Conservation (phyloP, 2,888 invertebrate genomes). For the Lepidochrysops patricia region DNA sequence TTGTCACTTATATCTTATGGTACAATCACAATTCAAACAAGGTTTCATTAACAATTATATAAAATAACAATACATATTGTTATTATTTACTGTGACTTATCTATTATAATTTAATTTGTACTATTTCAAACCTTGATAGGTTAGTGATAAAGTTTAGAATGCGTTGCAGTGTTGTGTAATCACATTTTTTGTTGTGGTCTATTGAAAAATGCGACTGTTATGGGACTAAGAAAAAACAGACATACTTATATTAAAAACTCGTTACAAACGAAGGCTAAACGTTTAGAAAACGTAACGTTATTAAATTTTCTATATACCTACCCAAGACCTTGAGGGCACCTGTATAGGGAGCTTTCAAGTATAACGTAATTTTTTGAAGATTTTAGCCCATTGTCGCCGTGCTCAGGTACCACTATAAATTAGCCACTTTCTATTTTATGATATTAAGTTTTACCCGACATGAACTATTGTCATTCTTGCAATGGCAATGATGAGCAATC, state of each 20-base stretch:
- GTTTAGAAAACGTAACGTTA: conserved; percentile 8
- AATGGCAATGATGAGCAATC: background rate
- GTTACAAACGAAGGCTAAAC: background rate
- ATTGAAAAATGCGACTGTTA: background rate
- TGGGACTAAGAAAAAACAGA: background rate
- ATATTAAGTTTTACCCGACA: too few relatives aligned
- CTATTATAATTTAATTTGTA: background rate
- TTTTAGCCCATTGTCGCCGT: too few relatives aligned
- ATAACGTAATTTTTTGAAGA: too few relatives aligned
- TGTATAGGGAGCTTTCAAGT: background rate
- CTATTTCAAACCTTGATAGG: background rate
- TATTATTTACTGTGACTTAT: background rate
- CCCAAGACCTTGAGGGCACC: background rate
- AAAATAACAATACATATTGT: background rate
- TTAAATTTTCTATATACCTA: conserved; percentile 4
- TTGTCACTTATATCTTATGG: background rate
- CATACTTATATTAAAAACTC: conserved; percentile 10
- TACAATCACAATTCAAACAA: background rate
- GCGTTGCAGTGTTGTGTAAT: background rate
- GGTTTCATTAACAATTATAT: background rate
- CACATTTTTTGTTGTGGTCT: background rate
- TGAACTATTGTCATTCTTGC: too few relatives aligned
- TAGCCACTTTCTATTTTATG: too few relatives aligned
- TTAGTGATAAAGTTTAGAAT: background rate
- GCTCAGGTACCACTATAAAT: too few relatives aligned